Evolutionary conservation across 2,797 vertebrate genomes (phyloP).

Genomic region (Malurus leucopterus): DNA sequence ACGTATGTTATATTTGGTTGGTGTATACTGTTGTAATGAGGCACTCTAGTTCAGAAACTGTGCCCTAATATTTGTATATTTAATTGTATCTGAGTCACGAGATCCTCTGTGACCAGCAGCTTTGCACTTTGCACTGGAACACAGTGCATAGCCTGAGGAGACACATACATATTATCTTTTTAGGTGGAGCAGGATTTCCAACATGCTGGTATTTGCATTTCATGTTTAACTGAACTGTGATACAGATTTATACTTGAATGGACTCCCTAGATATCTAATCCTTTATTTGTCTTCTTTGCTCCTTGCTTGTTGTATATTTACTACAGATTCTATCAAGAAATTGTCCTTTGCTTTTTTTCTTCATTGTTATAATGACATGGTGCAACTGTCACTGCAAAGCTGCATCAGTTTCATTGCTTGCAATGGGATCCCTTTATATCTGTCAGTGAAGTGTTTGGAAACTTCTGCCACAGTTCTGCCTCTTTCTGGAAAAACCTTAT

Average conservation of each 20-base stretch:
- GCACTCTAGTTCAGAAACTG: background rate
- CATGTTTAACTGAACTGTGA: conserved; percentile 3
- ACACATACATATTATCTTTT: conserved; percentile 26
- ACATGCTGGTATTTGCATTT: conserved; percentile 16
- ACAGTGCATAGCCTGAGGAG: background rate
- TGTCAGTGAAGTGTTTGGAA: background rate
- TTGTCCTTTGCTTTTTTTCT: background rate
- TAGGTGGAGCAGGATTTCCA: conserved; percentile 47
- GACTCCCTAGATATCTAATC: background rate
- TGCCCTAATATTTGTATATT: background rate
- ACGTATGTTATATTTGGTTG: background rate
- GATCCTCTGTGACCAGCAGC: background rate
- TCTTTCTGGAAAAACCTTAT: background rate
- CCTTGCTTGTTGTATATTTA: background rate
- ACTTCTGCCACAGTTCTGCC: background rate
- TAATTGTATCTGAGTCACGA: background rate
- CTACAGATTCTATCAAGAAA: background rate
- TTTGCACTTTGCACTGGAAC: background rate
- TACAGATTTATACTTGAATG: background rate
- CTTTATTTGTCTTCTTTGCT: background rate
- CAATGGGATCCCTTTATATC: background rate
- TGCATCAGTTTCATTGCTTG: background rate
- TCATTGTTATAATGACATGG: background rate
- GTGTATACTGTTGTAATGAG: background rate
- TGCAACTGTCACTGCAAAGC: background rate